Base-by-base conservation (phyloP, 2,888 invertebrate genomes). In the Patella pellucida region DNA sequence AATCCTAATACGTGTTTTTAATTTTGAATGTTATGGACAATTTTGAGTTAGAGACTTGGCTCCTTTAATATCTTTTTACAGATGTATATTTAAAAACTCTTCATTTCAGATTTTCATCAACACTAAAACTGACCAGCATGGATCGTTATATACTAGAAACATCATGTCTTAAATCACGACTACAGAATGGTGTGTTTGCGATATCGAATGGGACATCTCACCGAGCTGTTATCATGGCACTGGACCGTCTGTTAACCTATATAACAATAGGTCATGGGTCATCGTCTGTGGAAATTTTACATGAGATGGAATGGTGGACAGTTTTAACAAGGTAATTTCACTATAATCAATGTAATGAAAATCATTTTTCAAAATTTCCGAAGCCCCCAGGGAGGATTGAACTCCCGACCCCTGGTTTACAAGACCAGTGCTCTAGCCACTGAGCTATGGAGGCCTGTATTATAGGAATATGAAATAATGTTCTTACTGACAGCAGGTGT, bases 381-480 rank as follows among this genome's bases (percentile, higher is more conserved):
- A 71, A 93, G 92, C 93, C 93, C 92, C 93, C 93, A 92, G 92
- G 92, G 93, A 93, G 93, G 92, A 92, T 93, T 92, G 93, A 93
- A 93, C 93, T 93, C 93, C 92, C 92, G 93, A 93, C 93, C 93
- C 92, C 93, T 93, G 93, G 93, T 93, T 93, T 93, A 93, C 93
- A 92, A 93, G 93, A 93, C 93, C 93, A 93, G 92, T 93, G 93
- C 93, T 93, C 93, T 93, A 88, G 83, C 93, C 93, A 93, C 93
- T 93, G 93, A 93, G 93, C 93, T 93, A 93, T 92, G 92, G 92
- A 92, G 94, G 94, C 87, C 78, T 52, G 31, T 41, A n/a, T 14
- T 2, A 50, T 11, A 15, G 51, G 2, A 3, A n/a, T 52, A n/a
- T 23, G 3, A 19, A 41, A 11, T 51, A 41, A 41, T 41, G 7